Evolutionary conservation across 2,888 invertebrate genomes (phyloP).

Genomic region (Myathropa florea): DNA sequence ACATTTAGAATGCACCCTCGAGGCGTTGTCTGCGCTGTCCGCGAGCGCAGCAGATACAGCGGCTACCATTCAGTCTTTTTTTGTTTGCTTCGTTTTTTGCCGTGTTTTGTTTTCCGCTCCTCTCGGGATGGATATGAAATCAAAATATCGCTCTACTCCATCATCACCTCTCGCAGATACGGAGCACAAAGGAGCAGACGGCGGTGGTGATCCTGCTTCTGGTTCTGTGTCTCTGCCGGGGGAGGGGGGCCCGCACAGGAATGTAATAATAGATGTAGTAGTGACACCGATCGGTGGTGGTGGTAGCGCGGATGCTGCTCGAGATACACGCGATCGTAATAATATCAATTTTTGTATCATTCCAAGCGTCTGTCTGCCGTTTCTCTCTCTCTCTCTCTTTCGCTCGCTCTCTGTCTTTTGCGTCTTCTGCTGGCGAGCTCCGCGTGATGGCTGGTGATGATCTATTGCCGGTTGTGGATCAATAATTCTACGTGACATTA

Average conservation of each 20-base stretch:
- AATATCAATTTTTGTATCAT: slow-evolving; percentile 68
- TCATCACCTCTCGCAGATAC: slow-evolving; percentile 36
- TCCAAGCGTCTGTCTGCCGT: slow-evolving; percentile 49
- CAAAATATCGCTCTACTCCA: slow-evolving; percentile 52
- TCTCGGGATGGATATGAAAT: slow-evolving; percentile 32
- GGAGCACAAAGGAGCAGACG: background rate
- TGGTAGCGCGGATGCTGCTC: slow-evolving; percentile 34
- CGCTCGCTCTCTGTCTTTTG: background rate
- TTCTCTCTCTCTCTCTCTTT: background rate
- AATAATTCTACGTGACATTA: slow-evolving; percentile 68
- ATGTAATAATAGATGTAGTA: slow-evolving; percentile 44
- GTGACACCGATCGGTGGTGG: slow-evolving; percentile 5
- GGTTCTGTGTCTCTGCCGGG: background rate
- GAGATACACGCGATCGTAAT: slow-evolving; percentile 46
- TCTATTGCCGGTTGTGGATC: slow-evolving; percentile 64
- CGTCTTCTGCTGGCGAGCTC: background rate
- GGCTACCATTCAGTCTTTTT: slow-evolving; percentile 11
- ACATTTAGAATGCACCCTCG: slow-evolving; percentile 31
- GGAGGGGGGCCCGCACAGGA: background rate
- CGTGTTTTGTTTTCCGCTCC: background rate
- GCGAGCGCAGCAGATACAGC: slow-evolving; percentile 6
- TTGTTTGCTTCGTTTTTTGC: background rate
- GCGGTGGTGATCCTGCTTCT: slow-evolving; percentile 37
- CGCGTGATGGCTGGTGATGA: slow-evolving; percentile 50
- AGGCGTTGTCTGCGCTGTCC: slow-evolving; percentile 49